Evolutionary conservation across 2,113 vertebrate species (phyloP), one percentile per base, ranked within the genome.

Genomic region (Hystrix brachyura): DNA sequence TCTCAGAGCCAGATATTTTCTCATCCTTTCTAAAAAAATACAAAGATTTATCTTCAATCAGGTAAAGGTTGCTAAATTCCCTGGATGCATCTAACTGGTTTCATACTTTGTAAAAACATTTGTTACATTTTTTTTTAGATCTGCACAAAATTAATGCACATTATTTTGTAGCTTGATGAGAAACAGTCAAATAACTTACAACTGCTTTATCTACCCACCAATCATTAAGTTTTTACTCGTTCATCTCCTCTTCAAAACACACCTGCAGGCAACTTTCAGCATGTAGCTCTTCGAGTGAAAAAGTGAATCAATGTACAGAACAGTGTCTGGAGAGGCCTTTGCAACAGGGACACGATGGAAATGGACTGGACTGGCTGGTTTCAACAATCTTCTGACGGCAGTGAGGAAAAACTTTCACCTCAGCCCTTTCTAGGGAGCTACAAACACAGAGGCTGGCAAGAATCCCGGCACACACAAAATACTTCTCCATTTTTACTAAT

Each of bases 401-500:
- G 43, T 34, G 55, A 98, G 79, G 91, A 97, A 97, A 98, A 91
- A 72, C 55, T 95, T 96, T 97, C 82, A 79, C 96, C 92, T 90
- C 87, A 59, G 91, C 87, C 67, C 95, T 95, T 59, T 79, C 95
- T 60, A 93, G 94, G 94, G 67, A 97, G 69, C 46, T 96, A 88
- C 94, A 97, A 97, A 95, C 67, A 97, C 65, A 98, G 90, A 98
- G 67, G 19, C 43, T 98, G 98, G 98, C 95, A 95, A 71, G 89
- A 85, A 82, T 82, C 95, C 97, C 93, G 91, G 72, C 88, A 95
- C 55, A 96, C 38, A 98, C 87, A 96, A 83, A 95, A 97, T 89
- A 78, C 65, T 94, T 94, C 96, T 96, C 87, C 85, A 60, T 95
- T 98, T 98, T 97, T 91, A 98, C 85, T 97, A 98, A 97, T 97